phyloP scores from a whole-genome alignment of 1,140 invertebrate genomes.

The Pseudomyrmex gracilis region DNA sequence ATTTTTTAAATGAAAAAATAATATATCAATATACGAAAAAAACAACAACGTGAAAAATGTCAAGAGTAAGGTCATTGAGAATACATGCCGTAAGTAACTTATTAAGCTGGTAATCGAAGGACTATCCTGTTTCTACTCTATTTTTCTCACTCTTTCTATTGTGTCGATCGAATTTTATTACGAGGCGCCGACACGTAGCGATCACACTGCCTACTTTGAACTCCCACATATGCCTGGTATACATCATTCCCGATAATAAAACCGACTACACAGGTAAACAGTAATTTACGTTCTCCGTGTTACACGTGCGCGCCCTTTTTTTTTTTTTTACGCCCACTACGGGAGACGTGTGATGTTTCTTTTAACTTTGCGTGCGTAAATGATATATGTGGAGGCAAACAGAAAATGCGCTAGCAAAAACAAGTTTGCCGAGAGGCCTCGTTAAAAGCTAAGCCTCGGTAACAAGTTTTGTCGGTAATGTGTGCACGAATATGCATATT shows the following conservation, averaged over 20 bases:
- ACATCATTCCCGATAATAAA: slow-evolving; percentile 46
- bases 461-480: background rate
- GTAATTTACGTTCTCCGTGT: slow-evolving; percentile 30
- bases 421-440: background rate
- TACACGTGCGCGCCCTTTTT: slow-evolving; percentile 17
- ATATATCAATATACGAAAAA: too few species aligned
- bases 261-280: slow-evolving; percentile 11
- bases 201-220: slow-evolving; percentile 40
- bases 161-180: slow-evolving; percentile 44
- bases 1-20: too few species aligned
- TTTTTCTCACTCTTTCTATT: background rate
- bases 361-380: slow-evolving; percentile 3
- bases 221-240: slow-evolving; percentile 14
- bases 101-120: slow-evolving; percentile 29
- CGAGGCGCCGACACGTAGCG: slow-evolving; percentile 21
- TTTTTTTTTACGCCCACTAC: background rate
- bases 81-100: background rate
- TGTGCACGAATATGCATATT: too few species aligned
- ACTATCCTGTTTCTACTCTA: slow-evolving; percentile 5
- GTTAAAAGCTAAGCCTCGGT: background rate
- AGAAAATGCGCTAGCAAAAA: background rate
- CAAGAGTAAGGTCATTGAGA: slow-evolving; percentile 28
- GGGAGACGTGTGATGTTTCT: background rate
- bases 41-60: slow-evolving; percentile 35
- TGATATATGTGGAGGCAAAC: background rate